Evolutionary conservation across 2,888 invertebrate genomes (phyloP).

Genomic region (Rhagophthalmus giganteus): DNA sequence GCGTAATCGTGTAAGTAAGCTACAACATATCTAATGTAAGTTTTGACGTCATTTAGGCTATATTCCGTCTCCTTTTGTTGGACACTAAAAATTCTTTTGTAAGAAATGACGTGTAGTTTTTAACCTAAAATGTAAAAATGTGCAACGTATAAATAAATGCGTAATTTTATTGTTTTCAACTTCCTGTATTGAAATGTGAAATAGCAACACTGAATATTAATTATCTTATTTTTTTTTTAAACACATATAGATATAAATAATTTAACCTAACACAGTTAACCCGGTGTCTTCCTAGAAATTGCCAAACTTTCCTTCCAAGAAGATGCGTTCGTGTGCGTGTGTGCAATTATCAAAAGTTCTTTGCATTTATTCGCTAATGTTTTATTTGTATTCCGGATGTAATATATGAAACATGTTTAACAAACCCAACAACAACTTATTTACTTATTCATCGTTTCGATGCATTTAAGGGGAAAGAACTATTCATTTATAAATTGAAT

Average conservation of each 20-base stretch:
- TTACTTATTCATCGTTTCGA: too few species aligned
- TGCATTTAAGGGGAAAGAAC: too few species aligned
- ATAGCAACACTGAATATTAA: constrained; percentile 20
- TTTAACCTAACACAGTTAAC: background rate
- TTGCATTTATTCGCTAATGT: background rate
- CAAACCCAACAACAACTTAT: background rate
- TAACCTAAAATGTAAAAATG: constrained; percentile 23
- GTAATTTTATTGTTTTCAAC: constrained; percentile 30
- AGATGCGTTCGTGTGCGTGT: background rate
- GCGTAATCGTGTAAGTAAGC: constrained; percentile 21
- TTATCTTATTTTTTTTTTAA: constrained; percentile 3
- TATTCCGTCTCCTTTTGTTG: constrained; percentile 16
- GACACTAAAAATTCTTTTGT: background rate
- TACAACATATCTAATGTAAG: constrained; percentile 9
- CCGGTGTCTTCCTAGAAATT: background rate
- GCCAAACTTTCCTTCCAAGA: background rate
- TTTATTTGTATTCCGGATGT: constrained; percentile 15
- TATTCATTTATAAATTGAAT: too few species aligned
- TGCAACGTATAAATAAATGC: constrained; percentile 28
- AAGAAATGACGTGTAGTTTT: constrained; percentile 21
- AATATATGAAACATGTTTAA: constrained; percentile 12
- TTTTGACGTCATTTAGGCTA: constrained; percentile 21
- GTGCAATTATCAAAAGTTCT: background rate
- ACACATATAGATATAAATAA: background rate
- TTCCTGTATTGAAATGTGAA: constrained; percentile 29